phyloP scores from a whole-genome alignment of 2,888 invertebrate species.

The Dryobota labecula region DNA sequence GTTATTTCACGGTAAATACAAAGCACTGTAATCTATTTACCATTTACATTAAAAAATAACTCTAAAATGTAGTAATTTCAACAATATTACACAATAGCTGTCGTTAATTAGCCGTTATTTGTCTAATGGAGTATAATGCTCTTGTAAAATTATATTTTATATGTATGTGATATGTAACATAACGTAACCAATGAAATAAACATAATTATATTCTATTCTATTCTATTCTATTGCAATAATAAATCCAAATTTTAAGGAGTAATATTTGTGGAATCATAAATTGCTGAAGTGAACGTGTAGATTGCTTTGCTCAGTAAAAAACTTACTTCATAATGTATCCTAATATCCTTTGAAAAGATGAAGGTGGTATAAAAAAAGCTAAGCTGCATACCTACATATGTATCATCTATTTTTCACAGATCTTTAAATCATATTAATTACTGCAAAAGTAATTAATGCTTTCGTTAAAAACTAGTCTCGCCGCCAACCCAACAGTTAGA shows the following conservation, averaged over 20 bases:
- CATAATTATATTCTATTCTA: too few species aligned
- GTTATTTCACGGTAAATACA: too few species aligned
- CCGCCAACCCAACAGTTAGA: constrained; percentile 76
- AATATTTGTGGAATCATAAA: neutral
- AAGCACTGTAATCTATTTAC: too few species aligned
- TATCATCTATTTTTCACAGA: constrained; percentile 76
- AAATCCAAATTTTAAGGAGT: neutral
- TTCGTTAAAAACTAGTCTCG: constrained; percentile 89
- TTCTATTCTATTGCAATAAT: neutral
- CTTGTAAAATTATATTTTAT: too few species aligned
- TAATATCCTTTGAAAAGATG: neutral
- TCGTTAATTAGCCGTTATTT: too few species aligned
- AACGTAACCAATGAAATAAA: too few species aligned
- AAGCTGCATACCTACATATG: constrained; percentile 24
- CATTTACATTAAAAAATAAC: too few species aligned
- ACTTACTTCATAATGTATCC: too few species aligned
- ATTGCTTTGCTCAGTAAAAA: neutral
- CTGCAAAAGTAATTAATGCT: constrained; percentile 89
- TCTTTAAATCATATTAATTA: constrained; percentile 90
- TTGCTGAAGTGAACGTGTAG: neutral
- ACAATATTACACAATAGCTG: too few species aligned
- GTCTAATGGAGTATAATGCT: too few species aligned
- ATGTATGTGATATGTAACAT: too few species aligned
- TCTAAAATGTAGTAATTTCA: too few species aligned
- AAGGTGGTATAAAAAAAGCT: neutral